These are phyloP conservation scores for Pleuronectes platessa DNA, from an alignment of 2,113 vertebrate genomes.

Conservation along the genomic window DNA sequence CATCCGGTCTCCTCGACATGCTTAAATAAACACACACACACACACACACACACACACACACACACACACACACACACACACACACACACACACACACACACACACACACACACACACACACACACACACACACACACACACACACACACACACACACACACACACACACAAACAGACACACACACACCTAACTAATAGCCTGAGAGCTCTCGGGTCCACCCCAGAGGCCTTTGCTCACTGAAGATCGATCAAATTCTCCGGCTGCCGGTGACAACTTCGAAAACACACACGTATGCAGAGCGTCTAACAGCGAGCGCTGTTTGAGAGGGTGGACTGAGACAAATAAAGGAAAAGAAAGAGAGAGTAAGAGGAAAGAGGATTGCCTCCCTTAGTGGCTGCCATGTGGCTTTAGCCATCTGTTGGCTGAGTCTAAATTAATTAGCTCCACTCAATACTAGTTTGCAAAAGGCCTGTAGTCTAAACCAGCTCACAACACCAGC, in stretches of 20 bases:
- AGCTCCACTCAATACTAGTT: slow-evolving; percentile 83
- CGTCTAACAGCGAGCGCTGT: slow-evolving; percentile 49
- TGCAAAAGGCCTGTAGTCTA: slow-evolving; percentile 76
- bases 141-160: not conserved
- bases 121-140: slow-evolving; percentile 26
- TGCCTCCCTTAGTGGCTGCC: slow-evolving; percentile 77
- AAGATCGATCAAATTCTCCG: slow-evolving; percentile 66
- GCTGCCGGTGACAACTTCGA: slow-evolving; percentile 51
- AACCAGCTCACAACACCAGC: slow-evolving; percentile 69
- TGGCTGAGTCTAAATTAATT: slow-evolving; percentile 85
- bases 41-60: slow-evolving; percentile 6
- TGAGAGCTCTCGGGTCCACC: slow-evolving; percentile 63
- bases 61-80: not conserved
- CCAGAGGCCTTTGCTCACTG: slow-evolving; percentile 58
- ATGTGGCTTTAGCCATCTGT: slow-evolving; percentile 87
- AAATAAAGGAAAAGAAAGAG: slow-evolving; percentile 58
- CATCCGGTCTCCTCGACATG: slow-evolving; percentile 26
- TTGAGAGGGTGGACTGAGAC: slow-evolving; percentile 55
- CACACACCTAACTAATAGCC: slow-evolving; percentile 77
- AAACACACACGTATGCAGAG: slow-evolving; percentile 12
- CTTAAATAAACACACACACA: slow-evolving; percentile 39
- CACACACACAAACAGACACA: slow-evolving; percentile 46
- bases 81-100: slow-evolving; percentile 60
- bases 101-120: slow-evolving; percentile 33
- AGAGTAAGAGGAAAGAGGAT: slow-evolving; percentile 64